Base-by-base conservation (phyloP, 2,888 invertebrate genomes). In the Microdon myrmicae region DNA sequence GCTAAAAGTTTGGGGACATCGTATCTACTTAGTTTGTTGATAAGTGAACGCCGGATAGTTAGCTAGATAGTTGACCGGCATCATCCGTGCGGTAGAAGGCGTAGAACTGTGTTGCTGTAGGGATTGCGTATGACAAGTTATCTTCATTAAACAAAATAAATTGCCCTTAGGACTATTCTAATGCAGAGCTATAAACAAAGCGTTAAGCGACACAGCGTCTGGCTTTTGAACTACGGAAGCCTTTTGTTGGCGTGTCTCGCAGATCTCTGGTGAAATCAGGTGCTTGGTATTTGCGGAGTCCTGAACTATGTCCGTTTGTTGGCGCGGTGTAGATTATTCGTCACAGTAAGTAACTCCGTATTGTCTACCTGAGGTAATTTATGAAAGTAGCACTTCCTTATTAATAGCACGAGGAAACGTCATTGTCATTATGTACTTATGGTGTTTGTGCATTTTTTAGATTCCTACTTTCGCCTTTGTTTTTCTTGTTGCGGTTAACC, bases 91-190 rank as follows among this genome's bases (percentile, higher is more conserved):
- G n/a, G n/a, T n/a, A n/a, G n/a, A n/a, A n/a, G n/a, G n/a, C n/a
- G n/a, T n/a, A n/a, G n/a, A n/a, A n/a, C n/a, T n/a, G n/a, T n/a
- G n/a, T n/a, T 32, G 23, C 23, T 32, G 51, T 51, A 47, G 58
- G n/a, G n/a, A n/a, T 45, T 64, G 51, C 38, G 47, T 64, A 47
- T 64, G 64, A 64, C 64, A 64, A 58, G 58, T 64, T 64, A 53
- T 64, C 64, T 64, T 64, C 64, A 58, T 64, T 64, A 64, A 64
- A 64, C 53, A 41, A 64, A 64, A 64, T 64, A 64, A 58, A 64
- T 64, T 64, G 64, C 58, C 64, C 64, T 58, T 47, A 53, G 64
- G 64, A 64, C 58, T 47, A 47, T 64, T 58, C 64, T 64, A 64
- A 64, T 64, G 58, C 48, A 47, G 58, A 58, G 41, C 32, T 58